Conservation (phyloP, 2,113 vertebrate genomes). For the Lagopus leucura region DNA sequence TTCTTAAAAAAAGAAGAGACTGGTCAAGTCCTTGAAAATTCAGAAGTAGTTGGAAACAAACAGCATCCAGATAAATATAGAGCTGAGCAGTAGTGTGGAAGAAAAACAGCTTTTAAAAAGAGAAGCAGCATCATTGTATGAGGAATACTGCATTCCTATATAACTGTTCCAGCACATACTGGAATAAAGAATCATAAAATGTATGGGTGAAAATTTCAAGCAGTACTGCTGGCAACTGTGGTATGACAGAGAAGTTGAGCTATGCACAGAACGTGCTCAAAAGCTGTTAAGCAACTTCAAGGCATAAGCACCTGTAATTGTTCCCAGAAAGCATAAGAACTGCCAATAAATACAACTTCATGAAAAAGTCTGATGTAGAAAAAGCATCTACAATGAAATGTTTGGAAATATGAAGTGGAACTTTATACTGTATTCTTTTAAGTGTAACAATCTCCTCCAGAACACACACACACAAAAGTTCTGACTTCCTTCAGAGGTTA, state of each 20-base stretch:
- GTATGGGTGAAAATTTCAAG: background rate
- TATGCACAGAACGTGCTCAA: background rate
- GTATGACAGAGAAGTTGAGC: background rate
- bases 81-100: background rate
- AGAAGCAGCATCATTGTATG: background rate
- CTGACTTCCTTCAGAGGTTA: background rate
- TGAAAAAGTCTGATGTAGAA: background rate
- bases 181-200: background rate
- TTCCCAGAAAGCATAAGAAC: background rate
- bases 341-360: background rate
- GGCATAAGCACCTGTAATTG: background rate
- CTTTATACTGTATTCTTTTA: background rate
- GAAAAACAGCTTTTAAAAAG: background rate
- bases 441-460: background rate
- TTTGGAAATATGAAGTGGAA: background rate
- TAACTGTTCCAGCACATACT: background rate
- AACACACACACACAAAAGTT: background rate
- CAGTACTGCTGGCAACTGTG: background rate
- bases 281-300: background rate
- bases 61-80: background rate
- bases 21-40: background rate
- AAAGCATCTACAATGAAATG: constrained; percentile 2
- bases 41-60: background rate
- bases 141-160: background rate
- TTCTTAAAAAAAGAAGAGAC: background rate